A percentile compares a stretch with the other conserved stretches of the same genome.
Evolutionary conservation across 2,888 invertebrate genomes (phyloP).

Genomic region (Aphodius granarius): DNA sequence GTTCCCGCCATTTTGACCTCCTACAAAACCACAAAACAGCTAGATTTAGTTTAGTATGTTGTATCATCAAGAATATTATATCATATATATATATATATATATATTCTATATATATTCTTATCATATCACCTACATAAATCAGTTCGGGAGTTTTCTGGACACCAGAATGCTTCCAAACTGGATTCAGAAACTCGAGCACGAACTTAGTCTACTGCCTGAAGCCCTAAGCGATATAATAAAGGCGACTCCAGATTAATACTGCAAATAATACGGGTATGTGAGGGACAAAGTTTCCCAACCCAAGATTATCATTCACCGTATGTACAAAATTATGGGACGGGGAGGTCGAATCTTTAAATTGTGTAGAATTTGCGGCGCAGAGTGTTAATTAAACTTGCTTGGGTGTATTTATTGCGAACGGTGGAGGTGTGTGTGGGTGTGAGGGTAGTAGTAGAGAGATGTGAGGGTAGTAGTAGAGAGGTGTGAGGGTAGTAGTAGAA

Average conservation of each 20-base stretch:
- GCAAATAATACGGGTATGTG: background rate
- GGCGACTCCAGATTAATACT: background rate
- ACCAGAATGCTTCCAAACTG: background rate
- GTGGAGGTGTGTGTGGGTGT: too few relatives aligned
- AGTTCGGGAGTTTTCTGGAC: background rate
- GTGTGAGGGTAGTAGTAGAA: background rate
- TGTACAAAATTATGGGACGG: background rate
- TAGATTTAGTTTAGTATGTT: too few relatives aligned
- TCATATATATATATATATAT: too few relatives aligned
- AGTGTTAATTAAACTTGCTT: conserved; percentile 10
- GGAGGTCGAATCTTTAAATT: conserved; percentile 6
- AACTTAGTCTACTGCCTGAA: background rate
- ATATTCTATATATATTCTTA: too few relatives aligned
- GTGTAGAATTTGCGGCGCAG: background rate
- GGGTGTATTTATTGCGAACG: conserved; percentile 7
- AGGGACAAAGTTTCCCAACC: background rate
- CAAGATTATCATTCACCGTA: background rate
- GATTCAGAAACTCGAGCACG: background rate
- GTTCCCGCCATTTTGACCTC: too few relatives aligned
- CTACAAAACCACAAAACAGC: too few relatives aligned
- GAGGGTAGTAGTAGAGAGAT: background rate
- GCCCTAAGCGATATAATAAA: background rate
- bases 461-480: background rate
- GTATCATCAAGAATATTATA: too few relatives aligned
- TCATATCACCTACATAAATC: too few relatives aligned